phyloP scores from a whole-genome alignment of 2,113 vertebrate genomes.

The Microcebus griseorufus region DNA sequence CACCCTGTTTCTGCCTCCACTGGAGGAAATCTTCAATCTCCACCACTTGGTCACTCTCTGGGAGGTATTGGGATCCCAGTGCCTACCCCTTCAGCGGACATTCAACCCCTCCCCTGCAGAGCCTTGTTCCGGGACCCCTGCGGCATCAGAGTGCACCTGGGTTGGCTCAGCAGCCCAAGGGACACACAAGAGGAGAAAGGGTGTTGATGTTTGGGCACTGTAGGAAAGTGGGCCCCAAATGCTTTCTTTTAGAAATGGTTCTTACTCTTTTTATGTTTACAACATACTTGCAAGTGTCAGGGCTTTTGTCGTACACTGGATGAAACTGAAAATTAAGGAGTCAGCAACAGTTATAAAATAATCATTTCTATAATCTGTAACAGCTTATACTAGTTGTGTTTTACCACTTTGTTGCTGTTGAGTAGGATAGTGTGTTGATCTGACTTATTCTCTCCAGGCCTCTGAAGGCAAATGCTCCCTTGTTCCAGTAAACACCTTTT shows the following conservation, averaged over 20 bases:
- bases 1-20: not conserved
- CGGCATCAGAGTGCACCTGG: not conserved
- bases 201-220: not conserved
- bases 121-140: not conserved
- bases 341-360: not conserved
- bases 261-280: not conserved
- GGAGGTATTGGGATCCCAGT: not conserved
- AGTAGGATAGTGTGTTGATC: not conserved
- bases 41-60: not conserved
- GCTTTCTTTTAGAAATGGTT: not conserved
- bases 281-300: not conserved
- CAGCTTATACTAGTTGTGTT: not conserved
- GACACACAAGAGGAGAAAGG: not conserved
- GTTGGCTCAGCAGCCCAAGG: not conserved
- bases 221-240: not conserved
- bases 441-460: not conserved
- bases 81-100: not conserved
- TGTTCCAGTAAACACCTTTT: not conserved
- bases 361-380: not conserved
- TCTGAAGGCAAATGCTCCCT: not conserved
- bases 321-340: slow-evolving; percentile 22
- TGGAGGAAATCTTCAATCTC: not conserved
- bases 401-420: not conserved
- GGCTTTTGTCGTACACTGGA: not conserved
- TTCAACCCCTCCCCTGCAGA: not conserved